These are phyloP conservation scores for Bursaphelenchus okinawaensis DNA, from an alignment of 2,888 invertebrate genomes.

Conservation along the genomic window DNA sequence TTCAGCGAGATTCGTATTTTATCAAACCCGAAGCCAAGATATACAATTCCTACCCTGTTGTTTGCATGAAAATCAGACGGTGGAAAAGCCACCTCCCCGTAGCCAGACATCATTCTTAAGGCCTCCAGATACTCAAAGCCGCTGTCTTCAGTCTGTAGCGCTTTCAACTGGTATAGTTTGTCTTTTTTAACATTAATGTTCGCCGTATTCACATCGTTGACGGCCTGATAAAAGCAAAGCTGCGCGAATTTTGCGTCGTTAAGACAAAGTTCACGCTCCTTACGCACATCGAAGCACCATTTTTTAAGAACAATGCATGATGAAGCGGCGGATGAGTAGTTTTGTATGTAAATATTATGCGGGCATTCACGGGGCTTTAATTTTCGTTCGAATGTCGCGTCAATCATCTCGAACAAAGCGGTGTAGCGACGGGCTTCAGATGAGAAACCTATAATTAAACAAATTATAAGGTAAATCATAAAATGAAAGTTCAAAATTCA, in stretches of 20 bases:
- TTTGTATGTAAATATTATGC: slow-evolving; percentile 95
- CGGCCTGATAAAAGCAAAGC: slow-evolving; percentile 58
- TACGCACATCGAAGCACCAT: slow-evolving; percentile 60
- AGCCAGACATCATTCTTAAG: slow-evolving; percentile 80
- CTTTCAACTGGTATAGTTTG: slow-evolving; percentile 82
- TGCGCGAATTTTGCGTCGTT: slow-evolving; percentile 73
- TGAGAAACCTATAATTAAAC: background rate
- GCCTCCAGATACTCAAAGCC: slow-evolving; percentile 75
- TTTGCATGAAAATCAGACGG: slow-evolving; percentile 85
- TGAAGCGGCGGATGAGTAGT: slow-evolving; percentile 93
- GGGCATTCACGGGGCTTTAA: slow-evolving; percentile 80
- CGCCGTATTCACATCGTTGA: slow-evolving; percentile 56
- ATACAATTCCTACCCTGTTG: slow-evolving; percentile 76
- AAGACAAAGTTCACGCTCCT: slow-evolving; percentile 60
- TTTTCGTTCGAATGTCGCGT: slow-evolving; percentile 72
- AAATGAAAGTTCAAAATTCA: background rate
- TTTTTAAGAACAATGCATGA: slow-evolving; percentile 76
- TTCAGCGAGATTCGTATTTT: slow-evolving; percentile 66
- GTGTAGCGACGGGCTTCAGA: slow-evolving; percentile 64
- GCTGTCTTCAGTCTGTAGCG: slow-evolving; percentile 81
- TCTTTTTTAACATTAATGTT: slow-evolving; percentile 19
- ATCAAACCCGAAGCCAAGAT: slow-evolving; percentile 69
- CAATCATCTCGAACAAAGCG: slow-evolving; percentile 92
- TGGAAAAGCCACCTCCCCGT: slow-evolving; percentile 88
- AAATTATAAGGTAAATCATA: background rate